Percentiles rank a stretch among this genome's conserved stretches.
These are phyloP conservation scores for Cryptus viduatorius DNA, from an alignment of 2,888 invertebrate genomes.

Conservation along the genomic window DNA sequence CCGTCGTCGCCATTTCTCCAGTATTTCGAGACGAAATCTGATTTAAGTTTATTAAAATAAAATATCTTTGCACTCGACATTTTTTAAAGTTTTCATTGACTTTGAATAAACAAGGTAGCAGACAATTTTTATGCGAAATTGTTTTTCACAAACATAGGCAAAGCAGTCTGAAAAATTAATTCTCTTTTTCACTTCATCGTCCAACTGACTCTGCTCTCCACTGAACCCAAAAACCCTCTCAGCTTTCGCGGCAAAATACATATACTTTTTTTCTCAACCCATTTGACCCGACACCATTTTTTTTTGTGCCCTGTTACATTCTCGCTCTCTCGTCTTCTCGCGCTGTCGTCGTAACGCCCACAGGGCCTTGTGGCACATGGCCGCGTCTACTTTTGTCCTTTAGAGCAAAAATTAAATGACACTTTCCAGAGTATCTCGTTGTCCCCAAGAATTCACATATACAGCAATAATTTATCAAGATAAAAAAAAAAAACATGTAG, in stretches of 20 bases:
- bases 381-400: constrained; percentile 48
- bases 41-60: background rate
- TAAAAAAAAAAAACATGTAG: background rate
- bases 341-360: constrained; percentile 65
- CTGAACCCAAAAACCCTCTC: constrained; percentile 49
- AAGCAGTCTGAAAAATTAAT: constrained; percentile 21
- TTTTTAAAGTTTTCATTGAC: background rate
- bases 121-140: background rate
- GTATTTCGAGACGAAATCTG: background rate
- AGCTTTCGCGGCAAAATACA: constrained; percentile 33
- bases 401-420: constrained; percentile 38
- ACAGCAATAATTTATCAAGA: background rate
- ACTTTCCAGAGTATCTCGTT: constrained; percentile 5
- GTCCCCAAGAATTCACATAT: constrained; percentile 13
- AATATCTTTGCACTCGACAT: background rate
- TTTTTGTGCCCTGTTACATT: constrained; percentile 62
- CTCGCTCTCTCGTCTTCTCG: constrained; percentile 41
- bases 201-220: constrained; percentile 26
- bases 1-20: constrained; percentile 15
- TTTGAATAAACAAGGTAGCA: background rate
- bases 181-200: constrained; percentile 46
- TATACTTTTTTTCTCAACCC: constrained; percentile 65
- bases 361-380: constrained; percentile 58
- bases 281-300: constrained; percentile 78
- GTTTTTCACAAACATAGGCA: background rate